Evolutionary conservation across 2,888 invertebrate genomes (phyloP).

Genomic region (Bursaphelenchus okinawaensis): DNA sequence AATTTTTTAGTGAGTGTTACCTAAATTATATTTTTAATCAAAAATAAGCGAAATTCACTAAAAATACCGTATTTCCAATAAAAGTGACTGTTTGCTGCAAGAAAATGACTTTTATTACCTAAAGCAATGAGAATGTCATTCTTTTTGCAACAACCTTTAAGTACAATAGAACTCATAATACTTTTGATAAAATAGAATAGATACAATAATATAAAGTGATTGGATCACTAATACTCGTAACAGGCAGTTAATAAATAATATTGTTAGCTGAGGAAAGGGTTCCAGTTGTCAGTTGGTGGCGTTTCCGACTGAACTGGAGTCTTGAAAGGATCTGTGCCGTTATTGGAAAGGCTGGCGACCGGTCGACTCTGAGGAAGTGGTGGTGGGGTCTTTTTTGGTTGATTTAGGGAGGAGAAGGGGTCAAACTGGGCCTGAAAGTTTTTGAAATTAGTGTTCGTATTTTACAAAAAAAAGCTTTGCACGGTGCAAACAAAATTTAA

Average conservation of each 20-base stretch:
- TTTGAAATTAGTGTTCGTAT: background rate
- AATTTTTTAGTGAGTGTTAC: too few species aligned
- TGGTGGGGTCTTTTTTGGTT: background rate
- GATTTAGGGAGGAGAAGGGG: background rate
- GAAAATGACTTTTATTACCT: too few species aligned
- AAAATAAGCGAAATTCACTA: too few species aligned
- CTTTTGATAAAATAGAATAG: background rate
- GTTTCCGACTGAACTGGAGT: background rate
- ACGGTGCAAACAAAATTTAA: too few species aligned
- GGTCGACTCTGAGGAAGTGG: background rate
- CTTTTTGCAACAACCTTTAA: too few species aligned
- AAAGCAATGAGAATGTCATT: too few species aligned
- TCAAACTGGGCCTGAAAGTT: background rate
- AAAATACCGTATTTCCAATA: too few species aligned
- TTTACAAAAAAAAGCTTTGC: too few species aligned
- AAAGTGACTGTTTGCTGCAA: too few species aligned
- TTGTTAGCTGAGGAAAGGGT: constrained; percentile 20
- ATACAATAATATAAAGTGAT: background rate
- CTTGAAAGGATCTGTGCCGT: background rate
- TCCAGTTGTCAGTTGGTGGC: constrained; percentile 8
- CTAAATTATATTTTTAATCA: too few species aligned
- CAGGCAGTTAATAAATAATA: background rate
- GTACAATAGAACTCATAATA: background rate
- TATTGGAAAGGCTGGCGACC: background rate
- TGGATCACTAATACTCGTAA: background rate